A percentile compares a stretch with the other conserved stretches of the same genome.
These are phyloP conservation scores for Mimumesa dahlbomi DNA, from an alignment of 2,888 invertebrate species.

Conservation along the genomic window DNA sequence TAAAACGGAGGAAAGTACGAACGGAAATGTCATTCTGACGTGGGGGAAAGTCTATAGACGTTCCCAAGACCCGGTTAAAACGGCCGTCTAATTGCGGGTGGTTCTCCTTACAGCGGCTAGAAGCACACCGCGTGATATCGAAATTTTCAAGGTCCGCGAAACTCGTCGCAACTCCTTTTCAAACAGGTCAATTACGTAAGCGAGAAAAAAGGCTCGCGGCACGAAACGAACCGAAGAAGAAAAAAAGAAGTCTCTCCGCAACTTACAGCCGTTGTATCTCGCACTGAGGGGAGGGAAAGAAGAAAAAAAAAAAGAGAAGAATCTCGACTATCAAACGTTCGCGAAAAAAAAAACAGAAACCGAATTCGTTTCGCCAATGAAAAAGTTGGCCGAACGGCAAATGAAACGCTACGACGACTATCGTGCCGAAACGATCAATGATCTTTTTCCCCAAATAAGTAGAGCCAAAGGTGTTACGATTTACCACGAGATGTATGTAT, in stretches of 20 bases:
- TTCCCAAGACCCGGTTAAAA: too few species aligned
- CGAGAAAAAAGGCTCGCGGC: constrained; percentile 43
- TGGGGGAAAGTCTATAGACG: neutral
- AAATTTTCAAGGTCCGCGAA: constrained; percentile 62
- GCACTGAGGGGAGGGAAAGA: too few species aligned
- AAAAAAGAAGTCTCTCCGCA: constrained; percentile 19
- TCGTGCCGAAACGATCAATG: too few species aligned
- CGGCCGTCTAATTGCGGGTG: neutral
- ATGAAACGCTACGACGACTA: too few species aligned
- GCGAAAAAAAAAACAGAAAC: too few species aligned
- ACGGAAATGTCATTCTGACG: constrained; percentile 5
- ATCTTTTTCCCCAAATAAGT: too few species aligned
- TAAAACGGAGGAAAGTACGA: neutral
- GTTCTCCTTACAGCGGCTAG: neutral
- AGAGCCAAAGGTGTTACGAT: too few species aligned
- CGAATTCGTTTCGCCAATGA: too few species aligned
- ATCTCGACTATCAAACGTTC: too few species aligned
- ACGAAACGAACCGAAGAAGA: constrained; percentile 7
- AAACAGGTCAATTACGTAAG: constrained; percentile 69
- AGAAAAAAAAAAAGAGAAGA: too few species aligned
- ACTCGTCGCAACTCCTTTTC: constrained; percentile 62
- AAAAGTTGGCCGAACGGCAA: too few species aligned
- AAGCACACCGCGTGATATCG: constrained; percentile 6
- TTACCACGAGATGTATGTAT: too few species aligned
- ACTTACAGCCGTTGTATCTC: neutral